Base-by-base conservation (phyloP, 2,797 vertebrate species). In the Labroides dimidiatus region DNA sequence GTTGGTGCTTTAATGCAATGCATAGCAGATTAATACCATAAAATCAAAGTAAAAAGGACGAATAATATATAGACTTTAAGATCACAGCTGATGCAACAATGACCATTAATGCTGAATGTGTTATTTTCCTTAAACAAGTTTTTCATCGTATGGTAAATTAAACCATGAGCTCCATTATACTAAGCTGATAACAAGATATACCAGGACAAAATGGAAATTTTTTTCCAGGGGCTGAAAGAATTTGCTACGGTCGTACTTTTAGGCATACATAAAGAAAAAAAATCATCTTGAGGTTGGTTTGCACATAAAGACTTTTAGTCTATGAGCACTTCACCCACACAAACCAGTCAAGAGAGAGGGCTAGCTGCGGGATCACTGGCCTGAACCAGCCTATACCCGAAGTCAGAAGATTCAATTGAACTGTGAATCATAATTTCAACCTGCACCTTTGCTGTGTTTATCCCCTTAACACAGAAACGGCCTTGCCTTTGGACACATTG, bases 301-400 rank as follows among this genome's bases (percentile, higher is more conserved):
- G 69, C 69, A 82, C 52, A 85, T 60, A 76, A 62, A 45, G 47
- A 70, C 30, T 21, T 64, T 71, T 53, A 42, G 65, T 69, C 53
- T 45, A 63, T 51, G 24, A 70, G 78, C 57, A 88, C 77, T 89
- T 89, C 69, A 78, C 45, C 71, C 39, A 44, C 15, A 69, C 59
- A 50, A 72, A 59, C 65, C 51, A 68, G 79, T 75, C 62, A 90
- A 81, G 73, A 86, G 76, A 71, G 78, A 69, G 80, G 79, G 65
- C 57, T 56, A 33, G 62, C 63, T 60, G 53, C n/a, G 27, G 71
- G 75, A 72, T 84, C 82, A 54, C 41, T 13, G 61, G 55, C 57
- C 65, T 78, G 61, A 66, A 75, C 81, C 72, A 1, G n/a, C 50
- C 73, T 47, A 19, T 58, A 55, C 37, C 47, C 60, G 60, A 81